phyloP scores from a whole-genome alignment of 2,888 invertebrate genomes.

The Pomacea canaliculata region DNA sequence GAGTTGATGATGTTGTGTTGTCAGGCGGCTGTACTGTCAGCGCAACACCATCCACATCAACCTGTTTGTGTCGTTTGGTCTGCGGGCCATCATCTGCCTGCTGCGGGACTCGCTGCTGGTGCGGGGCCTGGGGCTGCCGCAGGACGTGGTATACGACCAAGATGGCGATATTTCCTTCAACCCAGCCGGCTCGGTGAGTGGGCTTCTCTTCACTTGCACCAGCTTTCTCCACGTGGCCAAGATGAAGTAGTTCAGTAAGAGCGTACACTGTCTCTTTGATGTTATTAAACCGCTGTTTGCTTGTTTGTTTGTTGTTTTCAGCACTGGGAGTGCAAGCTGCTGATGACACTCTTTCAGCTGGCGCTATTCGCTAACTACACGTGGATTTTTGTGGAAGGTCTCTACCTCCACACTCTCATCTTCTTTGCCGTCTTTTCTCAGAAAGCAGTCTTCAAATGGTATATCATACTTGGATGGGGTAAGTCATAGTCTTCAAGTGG shows the following conservation, averaged over 20 bases:
- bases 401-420: constrained; percentile 78
- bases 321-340: constrained; percentile 77
- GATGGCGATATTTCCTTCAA: constrained; percentile 25
- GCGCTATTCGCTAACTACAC: constrained; percentile 78
- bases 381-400: constrained; percentile 80
- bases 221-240: neutral
- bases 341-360: constrained; percentile 77
- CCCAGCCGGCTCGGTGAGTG: constrained; percentile 30
- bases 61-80: constrained; percentile 78
- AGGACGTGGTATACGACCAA: constrained; percentile 34
- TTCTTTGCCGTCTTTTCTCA: constrained; percentile 78
- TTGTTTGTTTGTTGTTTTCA: constrained; percentile 49
- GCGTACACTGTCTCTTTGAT: neutral
- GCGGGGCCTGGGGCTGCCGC: constrained; percentile 43
- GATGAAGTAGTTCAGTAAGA: neutral
- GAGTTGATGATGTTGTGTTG: neutral
- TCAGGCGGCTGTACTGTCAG: constrained; percentile 77
- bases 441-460: constrained; percentile 73
- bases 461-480: constrained; percentile 79
- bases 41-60: constrained; percentile 79
- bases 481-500: constrained; percentile 50
- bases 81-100: constrained; percentile 75
- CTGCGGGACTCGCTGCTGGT: constrained; percentile 75
- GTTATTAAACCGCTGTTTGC: neutral
- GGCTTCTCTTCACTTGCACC: neutral